Base-by-base conservation (phyloP, 2,797 vertebrate species). In the Neosalanx taihuensis region DNA sequence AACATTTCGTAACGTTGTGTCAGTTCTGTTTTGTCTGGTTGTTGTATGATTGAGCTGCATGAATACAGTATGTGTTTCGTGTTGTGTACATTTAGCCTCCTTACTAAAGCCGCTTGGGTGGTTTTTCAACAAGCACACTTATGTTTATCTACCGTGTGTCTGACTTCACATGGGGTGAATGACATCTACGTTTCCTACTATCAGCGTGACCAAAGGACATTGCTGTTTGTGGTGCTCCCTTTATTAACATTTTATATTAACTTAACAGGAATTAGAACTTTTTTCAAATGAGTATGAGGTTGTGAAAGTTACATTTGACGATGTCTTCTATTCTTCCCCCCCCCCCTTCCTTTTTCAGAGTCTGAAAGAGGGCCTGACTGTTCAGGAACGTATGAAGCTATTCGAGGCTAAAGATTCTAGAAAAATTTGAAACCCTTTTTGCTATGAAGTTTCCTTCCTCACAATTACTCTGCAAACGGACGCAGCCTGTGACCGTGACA, bases 341-440 rank as follows among this genome's bases (percentile, higher is more conserved):
- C 10, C 10, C 53, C 23, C 23, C 23, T 26, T 26, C 75, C 80
- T 37, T 70, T 78, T 18, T 5, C 93, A 99, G 98, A 99, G 98
- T 92, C 94, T 99, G 86, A 99, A 98, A 87, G 98, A 99, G 92
- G 97, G 97, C 89, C 90, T 99, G 82, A 98, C 95, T 0, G 96
- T 99, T 88, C 98, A 99, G 88, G 97, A 99, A 80, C 92, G 96
- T 85, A 94, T 97, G 94, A 98, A 98, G 92, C 95, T 99, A 83
- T 99, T 99, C 84, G 95, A 99, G 94, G 93, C 95, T 88, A 97
- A 95, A 92, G 95, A 96, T 92, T 94, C 95, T 90, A 96, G 94
- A 91, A 97, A 94, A 90, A 95, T 97, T 87, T 98, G 75, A 92
- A 46, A 76, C 6, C 6, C 9, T 59, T 53, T 37, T 65, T 41